phyloP scores from a whole-genome alignment of 2,797 vertebrate species.

The Siniperca undulata region DNA sequence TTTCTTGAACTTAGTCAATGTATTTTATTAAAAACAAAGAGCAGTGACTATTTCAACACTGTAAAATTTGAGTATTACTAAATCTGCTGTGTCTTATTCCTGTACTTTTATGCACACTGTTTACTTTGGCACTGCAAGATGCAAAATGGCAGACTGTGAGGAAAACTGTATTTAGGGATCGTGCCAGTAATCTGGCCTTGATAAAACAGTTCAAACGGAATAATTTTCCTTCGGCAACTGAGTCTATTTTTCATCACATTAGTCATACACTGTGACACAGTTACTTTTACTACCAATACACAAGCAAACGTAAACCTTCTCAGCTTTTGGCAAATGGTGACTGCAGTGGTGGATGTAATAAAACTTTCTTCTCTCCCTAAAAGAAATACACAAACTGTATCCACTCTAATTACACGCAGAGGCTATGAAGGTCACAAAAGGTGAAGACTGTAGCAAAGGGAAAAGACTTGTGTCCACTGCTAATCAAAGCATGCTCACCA shows the following conservation, averaged over 20 bases:
- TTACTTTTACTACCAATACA: conserved; percentile 37
- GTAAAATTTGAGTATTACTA: conserved; percentile 4
- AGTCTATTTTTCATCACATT: conserved; percentile 39
- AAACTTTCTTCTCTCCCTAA: background rate
- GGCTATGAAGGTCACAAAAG: conserved; percentile 41
- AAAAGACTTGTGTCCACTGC: conserved; percentile 26
- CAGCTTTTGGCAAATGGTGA: conserved; percentile 3
- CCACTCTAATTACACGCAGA: conserved; percentile 25
- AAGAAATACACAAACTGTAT: background rate
- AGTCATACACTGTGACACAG: conserved; percentile 27
- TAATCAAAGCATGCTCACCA: conserved; percentile 44
- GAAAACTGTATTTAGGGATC: conserved; percentile 35
- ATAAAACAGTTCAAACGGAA: conserved; percentile 52
- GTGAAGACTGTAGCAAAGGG: conserved; percentile 30
- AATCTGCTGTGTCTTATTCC: conserved; percentile 8
- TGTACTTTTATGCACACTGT: conserved; percentile 24
- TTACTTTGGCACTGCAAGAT: conserved; percentile 42
- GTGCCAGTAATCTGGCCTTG: conserved; percentile 50
- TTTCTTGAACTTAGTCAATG: background rate
- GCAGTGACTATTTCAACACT: background rate
- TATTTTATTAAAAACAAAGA: background rate
- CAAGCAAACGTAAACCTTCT: background rate
- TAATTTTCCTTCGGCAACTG: conserved; percentile 26
- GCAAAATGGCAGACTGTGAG: conserved; percentile 37
- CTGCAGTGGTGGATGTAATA: conserved; percentile 10